Percentiles rank a stretch among this genome's conserved stretches.
Evolutionary conservation across 2,797 vertebrate genomes (phyloP).

Genomic region (Squalus acanthias): DNA sequence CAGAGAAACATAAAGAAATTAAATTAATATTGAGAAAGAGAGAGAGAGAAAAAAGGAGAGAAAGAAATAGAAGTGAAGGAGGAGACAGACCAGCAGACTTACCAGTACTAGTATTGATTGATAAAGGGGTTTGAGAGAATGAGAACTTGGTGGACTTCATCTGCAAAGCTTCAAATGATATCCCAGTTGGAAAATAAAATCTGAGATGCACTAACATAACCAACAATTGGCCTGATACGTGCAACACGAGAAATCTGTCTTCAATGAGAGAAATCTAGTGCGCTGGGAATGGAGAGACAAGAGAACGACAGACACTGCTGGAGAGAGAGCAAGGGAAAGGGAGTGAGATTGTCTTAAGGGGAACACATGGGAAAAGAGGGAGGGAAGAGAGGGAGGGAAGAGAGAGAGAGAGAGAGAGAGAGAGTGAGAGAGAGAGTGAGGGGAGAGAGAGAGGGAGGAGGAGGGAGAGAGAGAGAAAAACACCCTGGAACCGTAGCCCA

Average conservation of each 20-base stretch:
- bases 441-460: no score
- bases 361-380: background rate
- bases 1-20: background rate
- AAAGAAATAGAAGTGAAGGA: background rate
- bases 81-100: background rate
- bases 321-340: background rate
- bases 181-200: background rate
- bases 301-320: background rate
- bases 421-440: background rate
- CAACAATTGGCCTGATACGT: background rate
- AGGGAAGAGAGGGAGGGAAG: background rate
- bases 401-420: background rate
- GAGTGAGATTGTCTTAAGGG: background rate
- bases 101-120: background rate
- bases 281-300: background rate
- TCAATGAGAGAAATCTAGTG: background rate
- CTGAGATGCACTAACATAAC: background rate
- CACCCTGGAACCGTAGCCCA: background rate
- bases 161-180: background rate
- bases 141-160: background rate
- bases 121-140: background rate
- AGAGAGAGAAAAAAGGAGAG: no score
- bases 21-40: no score
- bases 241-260: background rate
- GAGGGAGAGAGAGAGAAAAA: background rate